Evolutionary conservation across 2,113 vertebrate genomes (phyloP).

Genomic region (Gadus macrocephalus): DNA sequence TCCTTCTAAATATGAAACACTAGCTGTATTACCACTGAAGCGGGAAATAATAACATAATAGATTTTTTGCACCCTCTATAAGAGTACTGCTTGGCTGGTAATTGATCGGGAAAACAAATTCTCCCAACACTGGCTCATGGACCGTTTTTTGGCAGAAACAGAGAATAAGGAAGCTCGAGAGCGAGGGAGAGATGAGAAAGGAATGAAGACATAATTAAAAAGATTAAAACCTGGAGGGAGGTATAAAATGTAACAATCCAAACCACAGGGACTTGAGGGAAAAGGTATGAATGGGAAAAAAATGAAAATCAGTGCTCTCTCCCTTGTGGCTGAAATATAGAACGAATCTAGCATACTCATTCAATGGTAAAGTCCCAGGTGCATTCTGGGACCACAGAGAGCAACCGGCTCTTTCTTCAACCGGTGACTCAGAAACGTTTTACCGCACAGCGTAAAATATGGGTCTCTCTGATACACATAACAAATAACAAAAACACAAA

Average conservation of each 20-base stretch:
- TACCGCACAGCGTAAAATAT: no score
- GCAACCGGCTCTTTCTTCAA: background rate
- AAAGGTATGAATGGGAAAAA: background rate
- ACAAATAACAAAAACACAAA: no score
- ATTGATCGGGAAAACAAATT: background rate
- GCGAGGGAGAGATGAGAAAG: background rate
- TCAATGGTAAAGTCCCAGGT: background rate
- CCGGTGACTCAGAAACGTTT: background rate
- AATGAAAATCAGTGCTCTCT: background rate
- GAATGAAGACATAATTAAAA: background rate
- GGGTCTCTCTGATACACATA: no score
- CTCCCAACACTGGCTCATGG: background rate
- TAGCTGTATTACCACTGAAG: background rate
- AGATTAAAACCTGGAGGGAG: background rate
- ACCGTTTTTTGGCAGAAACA: background rate
- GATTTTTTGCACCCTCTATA: background rate
- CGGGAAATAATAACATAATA: background rate
- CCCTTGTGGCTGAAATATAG: background rate
- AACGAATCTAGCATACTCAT: background rate
- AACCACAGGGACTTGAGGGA: background rate
- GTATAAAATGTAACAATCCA: no score
- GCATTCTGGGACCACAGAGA: background rate
- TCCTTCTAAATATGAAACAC: background rate
- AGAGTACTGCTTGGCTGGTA: background rate
- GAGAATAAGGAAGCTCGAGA: background rate